These are phyloP conservation scores for Schizaphis graminum DNA, from an alignment of 2,888 invertebrate species.

Conservation along the genomic window DNA sequence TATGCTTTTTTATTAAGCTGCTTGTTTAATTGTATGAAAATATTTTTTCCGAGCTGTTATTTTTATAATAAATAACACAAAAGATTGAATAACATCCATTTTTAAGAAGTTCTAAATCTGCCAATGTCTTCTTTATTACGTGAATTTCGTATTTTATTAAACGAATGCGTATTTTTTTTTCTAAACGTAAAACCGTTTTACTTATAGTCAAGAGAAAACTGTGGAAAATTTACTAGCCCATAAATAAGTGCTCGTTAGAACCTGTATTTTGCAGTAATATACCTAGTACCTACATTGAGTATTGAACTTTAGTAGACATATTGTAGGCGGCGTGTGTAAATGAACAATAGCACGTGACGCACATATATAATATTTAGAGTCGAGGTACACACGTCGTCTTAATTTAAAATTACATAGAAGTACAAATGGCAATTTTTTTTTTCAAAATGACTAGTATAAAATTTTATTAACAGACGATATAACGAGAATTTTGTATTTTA, in stretches of 20 bases:
- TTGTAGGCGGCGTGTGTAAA: conserved; percentile 42
- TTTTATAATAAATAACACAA: neutral
- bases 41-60: neutral
- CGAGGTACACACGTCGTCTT: conserved; percentile 19
- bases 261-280: neutral
- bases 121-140: neutral
- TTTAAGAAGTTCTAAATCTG: neutral
- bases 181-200: neutral
- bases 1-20: conserved; percentile 45
- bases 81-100: neutral
- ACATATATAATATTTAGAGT: conserved; percentile 48
- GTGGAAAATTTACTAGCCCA: conserved; percentile 43
- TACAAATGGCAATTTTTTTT: neutral
- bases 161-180: conserved; percentile 11
- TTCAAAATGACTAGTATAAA: neutral
- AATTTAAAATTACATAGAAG: conserved; percentile 48
- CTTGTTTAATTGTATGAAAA: conserved; percentile 51
- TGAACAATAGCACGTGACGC: conserved; percentile 59
- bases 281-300: neutral
- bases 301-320: conserved; percentile 23
- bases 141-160: neutral
- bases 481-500: neutral
- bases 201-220: neutral
- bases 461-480: neutral
- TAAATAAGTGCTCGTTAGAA: conserved; percentile 53